A percentile compares a stretch with the other conserved stretches of the same genome.
Conservation (phyloP, 1,140 invertebrate genomes). For the Spodoptera litura region DNA sequence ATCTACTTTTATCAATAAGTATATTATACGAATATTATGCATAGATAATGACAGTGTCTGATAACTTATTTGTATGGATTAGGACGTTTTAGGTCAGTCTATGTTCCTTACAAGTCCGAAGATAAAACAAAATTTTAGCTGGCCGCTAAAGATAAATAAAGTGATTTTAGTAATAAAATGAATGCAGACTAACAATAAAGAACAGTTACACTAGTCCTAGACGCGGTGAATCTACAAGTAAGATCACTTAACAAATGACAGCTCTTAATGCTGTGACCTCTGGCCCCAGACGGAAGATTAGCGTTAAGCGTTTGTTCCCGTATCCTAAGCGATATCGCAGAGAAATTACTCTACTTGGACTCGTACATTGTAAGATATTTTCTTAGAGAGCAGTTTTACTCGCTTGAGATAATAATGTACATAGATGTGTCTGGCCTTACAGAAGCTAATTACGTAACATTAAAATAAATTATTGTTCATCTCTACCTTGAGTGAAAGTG, state of each 20-base stretch:
- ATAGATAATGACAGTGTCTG: neutral
- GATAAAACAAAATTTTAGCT: too few species aligned
- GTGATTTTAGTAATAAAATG: neutral
- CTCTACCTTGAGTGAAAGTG: neutral
- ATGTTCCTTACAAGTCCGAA: neutral
- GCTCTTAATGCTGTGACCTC: slow-evolving; percentile 26
- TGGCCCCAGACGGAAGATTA: slow-evolving; percentile 24
- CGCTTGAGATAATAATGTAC: neutral
- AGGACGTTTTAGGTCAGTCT: neutral
- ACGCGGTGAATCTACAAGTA: slow-evolving; percentile 5
- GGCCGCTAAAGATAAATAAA: too few species aligned
- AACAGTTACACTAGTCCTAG: neutral
- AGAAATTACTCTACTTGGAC: slow-evolving; percentile 16
- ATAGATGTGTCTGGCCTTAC: neutral
- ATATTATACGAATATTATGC: neutral
- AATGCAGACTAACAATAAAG: neutral
- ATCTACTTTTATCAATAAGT: slow-evolving; percentile 12
- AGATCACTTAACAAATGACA: slow-evolving; percentile 32
- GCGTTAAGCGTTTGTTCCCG: slow-evolving; percentile 1
- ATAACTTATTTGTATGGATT: neutral
- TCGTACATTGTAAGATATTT: too few species aligned
- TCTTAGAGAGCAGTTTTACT: too few species aligned
- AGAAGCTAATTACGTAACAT: neutral
- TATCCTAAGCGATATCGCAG: slow-evolving; percentile 1
- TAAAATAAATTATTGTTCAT: neutral